A percentile compares a stretch with the other conserved stretches of the same genome.
These are phyloP conservation scores for Danio jaintianensis DNA, from an alignment of 2,797 vertebrate species.

Conservation along the genomic window DNA sequence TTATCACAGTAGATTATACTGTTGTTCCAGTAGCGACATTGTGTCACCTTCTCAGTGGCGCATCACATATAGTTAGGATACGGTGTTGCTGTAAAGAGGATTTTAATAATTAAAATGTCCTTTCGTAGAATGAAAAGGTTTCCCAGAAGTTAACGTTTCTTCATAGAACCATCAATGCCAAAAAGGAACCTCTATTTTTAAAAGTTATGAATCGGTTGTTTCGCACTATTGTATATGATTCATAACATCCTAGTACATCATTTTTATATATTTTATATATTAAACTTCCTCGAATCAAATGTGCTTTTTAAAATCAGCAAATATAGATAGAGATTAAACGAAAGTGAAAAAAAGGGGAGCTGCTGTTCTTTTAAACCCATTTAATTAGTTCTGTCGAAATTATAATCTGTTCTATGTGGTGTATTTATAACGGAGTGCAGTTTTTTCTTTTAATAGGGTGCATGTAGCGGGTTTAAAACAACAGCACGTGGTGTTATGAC, in stretches of 20 bases:
- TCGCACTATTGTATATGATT: too few species aligned
- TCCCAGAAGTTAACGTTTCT: too few species aligned
- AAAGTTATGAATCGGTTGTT: too few species aligned
- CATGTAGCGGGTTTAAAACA: conserved; percentile 62
- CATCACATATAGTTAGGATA: too few species aligned
- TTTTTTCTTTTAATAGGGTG: conserved; percentile 13
- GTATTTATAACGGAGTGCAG: neutral
- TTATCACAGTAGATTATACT: too few species aligned
- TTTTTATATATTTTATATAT: neutral
- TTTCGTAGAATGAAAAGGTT: too few species aligned
- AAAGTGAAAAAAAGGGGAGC: conserved; percentile 31
- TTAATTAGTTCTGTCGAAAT: neutral
- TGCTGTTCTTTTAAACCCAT: conserved; percentile 61
- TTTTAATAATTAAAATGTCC: too few species aligned
- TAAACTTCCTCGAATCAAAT: neutral
- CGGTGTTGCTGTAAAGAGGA: too few species aligned
- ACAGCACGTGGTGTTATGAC: conserved; percentile 58
- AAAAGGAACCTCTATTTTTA: too few species aligned
- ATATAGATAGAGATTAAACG: conserved; percentile 42
- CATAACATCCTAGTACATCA: neutral
- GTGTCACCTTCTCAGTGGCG: too few species aligned
- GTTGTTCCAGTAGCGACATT: too few species aligned
- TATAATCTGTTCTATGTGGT: conserved; percentile 25
- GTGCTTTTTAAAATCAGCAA: conserved; percentile 20
- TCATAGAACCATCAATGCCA: too few species aligned